Evolutionary conservation across 53 echinoderm and acorn worm species (phyloP).

Genomic region (Patiria pectinifera): DNA sequence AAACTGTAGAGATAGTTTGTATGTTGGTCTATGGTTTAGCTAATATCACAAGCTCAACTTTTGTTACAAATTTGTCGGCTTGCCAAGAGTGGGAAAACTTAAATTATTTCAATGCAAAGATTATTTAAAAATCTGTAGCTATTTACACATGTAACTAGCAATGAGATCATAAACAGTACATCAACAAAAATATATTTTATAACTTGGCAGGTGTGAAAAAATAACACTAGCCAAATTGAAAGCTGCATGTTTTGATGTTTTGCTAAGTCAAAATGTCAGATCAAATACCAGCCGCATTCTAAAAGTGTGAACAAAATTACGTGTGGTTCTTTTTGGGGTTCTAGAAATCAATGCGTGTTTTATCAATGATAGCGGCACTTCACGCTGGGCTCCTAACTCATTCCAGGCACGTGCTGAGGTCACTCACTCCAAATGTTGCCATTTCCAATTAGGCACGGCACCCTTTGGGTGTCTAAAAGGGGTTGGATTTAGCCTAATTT

Average conservation of each 20-base stretch:
- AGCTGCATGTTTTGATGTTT: conserved; percentile 4
- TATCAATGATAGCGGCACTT: neutral
- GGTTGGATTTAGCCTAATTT: conserved; percentile 53
- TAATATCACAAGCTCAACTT: too few species aligned
- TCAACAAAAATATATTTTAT: neutral
- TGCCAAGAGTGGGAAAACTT: too few species aligned
- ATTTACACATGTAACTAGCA: too few species aligned
- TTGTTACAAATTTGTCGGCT: too few species aligned
- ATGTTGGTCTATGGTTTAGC: too few species aligned
- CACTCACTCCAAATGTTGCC: conserved; percentile 53
- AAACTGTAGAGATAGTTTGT: too few species aligned
- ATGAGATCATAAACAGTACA: too few species aligned
- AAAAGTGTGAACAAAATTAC: neutral
- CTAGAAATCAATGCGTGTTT: neutral
- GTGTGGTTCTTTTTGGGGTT: neutral
- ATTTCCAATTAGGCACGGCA: conserved; percentile 34
- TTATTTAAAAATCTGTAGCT: too few species aligned
- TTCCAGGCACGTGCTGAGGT: conserved; percentile 56
- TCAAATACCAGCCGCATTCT: conserved; percentile 9
- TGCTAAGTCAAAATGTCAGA: neutral
- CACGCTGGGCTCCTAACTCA: conserved; percentile 44
- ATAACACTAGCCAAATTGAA: neutral
- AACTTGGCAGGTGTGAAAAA: neutral
- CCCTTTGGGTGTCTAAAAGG: conserved; percentile 31
- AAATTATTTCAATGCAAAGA: too few species aligned